Conservation (phyloP, 2,888 invertebrate genomes). For the Sipha maydis region DNA sequence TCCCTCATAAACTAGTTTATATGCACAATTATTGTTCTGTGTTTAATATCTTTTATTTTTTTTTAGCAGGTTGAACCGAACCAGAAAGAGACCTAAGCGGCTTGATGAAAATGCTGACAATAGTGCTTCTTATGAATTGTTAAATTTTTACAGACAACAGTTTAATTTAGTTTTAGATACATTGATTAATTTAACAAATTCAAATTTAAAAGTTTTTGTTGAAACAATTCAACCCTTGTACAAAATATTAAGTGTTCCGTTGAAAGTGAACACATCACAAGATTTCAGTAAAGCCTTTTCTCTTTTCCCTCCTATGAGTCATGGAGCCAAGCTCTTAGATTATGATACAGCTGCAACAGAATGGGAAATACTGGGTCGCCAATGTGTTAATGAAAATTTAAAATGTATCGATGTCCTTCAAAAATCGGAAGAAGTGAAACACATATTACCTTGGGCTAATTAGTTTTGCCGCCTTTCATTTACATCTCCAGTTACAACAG, state of each 20-base stretch:
- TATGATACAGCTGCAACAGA: constrained; percentile 12
- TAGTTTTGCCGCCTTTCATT: constrained; percentile 26
- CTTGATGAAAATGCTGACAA: constrained; percentile 1
- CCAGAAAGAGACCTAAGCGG: not conserved
- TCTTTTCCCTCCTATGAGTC: constrained; percentile 20
- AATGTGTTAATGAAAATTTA: constrained; percentile 16
- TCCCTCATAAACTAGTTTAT: no score
- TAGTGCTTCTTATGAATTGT: not conserved
- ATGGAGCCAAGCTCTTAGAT: constrained; percentile 6
- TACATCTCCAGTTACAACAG: constrained; percentile 27
- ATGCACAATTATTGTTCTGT: no score
- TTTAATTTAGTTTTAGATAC: constrained; percentile 35
- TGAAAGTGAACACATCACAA: constrained; percentile 19
- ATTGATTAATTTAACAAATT: constrained; percentile 15
- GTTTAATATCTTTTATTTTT: no score
- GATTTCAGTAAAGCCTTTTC: constrained; percentile 24
- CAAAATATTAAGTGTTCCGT: constrained; percentile 28
- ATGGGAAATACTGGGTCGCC: constrained; percentile 20
- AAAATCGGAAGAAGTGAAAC: constrained; percentile 7
- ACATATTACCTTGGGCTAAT: constrained; percentile 25
- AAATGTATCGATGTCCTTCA: constrained; percentile 14
- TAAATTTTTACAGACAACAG: constrained; percentile 21
- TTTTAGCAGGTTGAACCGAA: no score
- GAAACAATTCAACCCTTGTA: not conserved
- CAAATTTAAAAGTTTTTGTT: constrained; percentile 27